Percentiles rank a stretch among this genome's conserved stretches.
Evolutionary conservation across 1,140 invertebrate genomes (phyloP).

Genomic region (Kradibia gibbosae): DNA sequence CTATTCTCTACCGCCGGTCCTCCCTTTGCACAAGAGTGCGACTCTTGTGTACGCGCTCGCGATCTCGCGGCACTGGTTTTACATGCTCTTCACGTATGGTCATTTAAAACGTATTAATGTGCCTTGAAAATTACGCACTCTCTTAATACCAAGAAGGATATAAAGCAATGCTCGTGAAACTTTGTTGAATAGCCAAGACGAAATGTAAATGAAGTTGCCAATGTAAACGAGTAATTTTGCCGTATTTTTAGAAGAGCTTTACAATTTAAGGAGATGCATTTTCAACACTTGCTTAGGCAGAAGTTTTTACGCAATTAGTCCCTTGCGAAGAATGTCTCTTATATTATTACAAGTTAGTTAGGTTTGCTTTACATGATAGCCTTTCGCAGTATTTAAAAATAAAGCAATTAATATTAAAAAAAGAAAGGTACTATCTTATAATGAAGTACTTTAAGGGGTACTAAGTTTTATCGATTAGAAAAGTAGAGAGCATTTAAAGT

Average conservation of each 20-base stretch:
- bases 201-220: not conserved
- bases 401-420: not conserved
- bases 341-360: too few species aligned
- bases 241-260: not conserved
- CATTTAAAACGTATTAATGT: too few species aligned
- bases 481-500: not conserved
- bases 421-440: not conserved
- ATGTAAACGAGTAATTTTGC: not conserved
- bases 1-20: not conserved
- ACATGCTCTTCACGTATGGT: not conserved
- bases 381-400: not conserved
- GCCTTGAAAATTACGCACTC: too few species aligned
- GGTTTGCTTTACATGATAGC: too few species aligned
- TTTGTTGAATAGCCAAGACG: not conserved
- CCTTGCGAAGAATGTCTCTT: too few species aligned
- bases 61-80: not conserved
- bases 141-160: not conserved
- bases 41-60: too few species aligned
- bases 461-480: not conserved
- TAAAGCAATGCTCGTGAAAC: not conserved
- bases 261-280: not conserved
- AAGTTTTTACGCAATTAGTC: too few species aligned
- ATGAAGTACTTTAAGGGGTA: too few species aligned
- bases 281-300: not conserved
- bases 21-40: too few species aligned